phyloP scores from a whole-genome alignment of 2,888 invertebrate genomes.

The Tricholauxania praeusta region DNA sequence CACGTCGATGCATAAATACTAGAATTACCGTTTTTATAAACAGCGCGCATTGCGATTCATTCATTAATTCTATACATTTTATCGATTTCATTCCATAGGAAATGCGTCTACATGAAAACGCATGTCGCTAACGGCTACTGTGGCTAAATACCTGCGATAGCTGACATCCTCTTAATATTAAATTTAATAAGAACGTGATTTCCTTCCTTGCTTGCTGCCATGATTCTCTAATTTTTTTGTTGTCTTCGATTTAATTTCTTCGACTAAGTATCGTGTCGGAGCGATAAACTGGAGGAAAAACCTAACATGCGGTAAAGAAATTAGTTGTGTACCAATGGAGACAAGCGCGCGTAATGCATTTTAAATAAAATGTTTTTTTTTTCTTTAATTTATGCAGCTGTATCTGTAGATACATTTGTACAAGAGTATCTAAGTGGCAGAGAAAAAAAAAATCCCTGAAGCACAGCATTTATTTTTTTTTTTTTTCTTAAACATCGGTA shows the following conservation, averaged over 20 bases:
- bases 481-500: background rate
- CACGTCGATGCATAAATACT: too few species aligned
- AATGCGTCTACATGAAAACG: too few species aligned
- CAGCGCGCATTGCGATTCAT: too few species aligned
- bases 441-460: background rate
- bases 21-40: too few species aligned
- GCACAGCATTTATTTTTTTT: background rate
- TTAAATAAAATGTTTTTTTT: conserved; percentile 22
- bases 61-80: too few species aligned
- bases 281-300: conserved; percentile 21
- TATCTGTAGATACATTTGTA: conserved; percentile 7
- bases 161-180: conserved; percentile 30
- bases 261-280: conserved; percentile 13
- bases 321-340: background rate
- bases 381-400: conserved; percentile 33
- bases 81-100: too few species aligned
- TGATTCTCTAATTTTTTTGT: background rate
- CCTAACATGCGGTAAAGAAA: conserved; percentile 15
- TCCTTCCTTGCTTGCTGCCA: conserved; percentile 22
- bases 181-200: conserved; percentile 33
- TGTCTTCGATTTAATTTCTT: conserved; percentile 5
- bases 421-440: background rate
- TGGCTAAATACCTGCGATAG: background rate
- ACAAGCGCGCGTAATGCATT: conserved; percentile 23
- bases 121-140: background rate